A percentile compares a stretch with the other conserved stretches of the same genome.
These are phyloP conservation scores for Acanthosepion pharaonis DNA, from an alignment of 2,888 invertebrate genomes.

Conservation along the genomic window DNA sequence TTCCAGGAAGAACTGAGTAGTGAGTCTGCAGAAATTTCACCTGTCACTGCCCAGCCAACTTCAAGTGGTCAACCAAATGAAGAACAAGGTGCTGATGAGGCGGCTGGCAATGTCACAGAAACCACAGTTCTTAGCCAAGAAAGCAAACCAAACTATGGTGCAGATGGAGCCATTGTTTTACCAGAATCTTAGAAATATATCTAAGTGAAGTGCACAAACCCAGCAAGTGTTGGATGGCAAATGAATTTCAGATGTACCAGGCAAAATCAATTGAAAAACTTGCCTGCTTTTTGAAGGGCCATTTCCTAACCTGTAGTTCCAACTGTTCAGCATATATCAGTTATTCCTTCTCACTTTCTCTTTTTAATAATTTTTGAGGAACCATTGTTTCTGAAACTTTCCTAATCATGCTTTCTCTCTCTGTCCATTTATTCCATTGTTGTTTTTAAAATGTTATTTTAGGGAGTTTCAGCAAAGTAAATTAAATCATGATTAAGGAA, in stretches of 20 bases:
- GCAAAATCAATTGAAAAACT: background rate
- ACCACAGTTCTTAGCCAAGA: constrained; percentile 60
- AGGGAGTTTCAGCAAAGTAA: background rate
- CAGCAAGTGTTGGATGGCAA: background rate
- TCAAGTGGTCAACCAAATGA: constrained; percentile 53
- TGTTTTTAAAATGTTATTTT: background rate
- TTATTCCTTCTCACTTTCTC: constrained; percentile 13
- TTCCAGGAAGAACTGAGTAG: constrained; percentile 60
- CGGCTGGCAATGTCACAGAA: constrained; percentile 54
- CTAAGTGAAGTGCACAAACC: background rate
- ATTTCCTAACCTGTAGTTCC: constrained; percentile 16
- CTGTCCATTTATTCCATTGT: constrained; percentile 33
- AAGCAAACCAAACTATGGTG: constrained; percentile 60
- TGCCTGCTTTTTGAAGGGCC: background rate
- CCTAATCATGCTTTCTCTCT: background rate
- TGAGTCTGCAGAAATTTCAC: constrained; percentile 52
- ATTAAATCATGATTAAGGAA: background rate
- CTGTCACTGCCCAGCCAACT: constrained; percentile 60
- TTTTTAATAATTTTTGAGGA: background rate
- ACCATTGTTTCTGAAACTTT: background rate
- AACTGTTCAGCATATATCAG: background rate
- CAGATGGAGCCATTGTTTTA: constrained; percentile 52
- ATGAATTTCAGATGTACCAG: background rate
- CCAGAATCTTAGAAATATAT: constrained; percentile 40
- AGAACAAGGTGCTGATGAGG: constrained; percentile 47